Conservation (phyloP, 2,888 invertebrate genomes). For the Ophion ellenae region DNA sequence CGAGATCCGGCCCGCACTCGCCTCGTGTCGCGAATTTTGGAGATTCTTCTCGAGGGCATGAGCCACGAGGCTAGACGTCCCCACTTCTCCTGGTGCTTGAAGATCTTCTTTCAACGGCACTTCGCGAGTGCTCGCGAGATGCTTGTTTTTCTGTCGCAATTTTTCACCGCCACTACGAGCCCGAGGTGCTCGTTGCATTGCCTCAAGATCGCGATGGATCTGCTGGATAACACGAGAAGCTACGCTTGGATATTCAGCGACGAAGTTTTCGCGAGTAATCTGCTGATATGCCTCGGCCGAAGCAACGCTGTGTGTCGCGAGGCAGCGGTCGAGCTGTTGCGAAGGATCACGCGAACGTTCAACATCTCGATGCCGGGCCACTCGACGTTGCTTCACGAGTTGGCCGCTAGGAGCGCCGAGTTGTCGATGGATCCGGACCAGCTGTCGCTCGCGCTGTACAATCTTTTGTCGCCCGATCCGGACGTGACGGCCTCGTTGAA, state of each 20-base stretch:
- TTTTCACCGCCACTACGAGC: conserved; percentile 77
- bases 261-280: conserved; percentile 82
- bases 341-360: conserved; percentile 83
- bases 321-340: conserved; percentile 85
- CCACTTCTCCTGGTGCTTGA: conserved; percentile 79
- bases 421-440: conserved; percentile 89
- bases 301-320: conserved; percentile 85
- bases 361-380: conserved; percentile 78
- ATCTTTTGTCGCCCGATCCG: conserved; percentile 86
- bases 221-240: conserved; percentile 79
- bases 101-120: conserved; percentile 80
- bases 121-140: conserved; percentile 75
- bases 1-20: conserved; percentile 74
- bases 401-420: conserved; percentile 86
- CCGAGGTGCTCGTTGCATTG: conserved; percentile 77
- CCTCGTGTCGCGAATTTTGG: conserved; percentile 76
- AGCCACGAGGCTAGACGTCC: conserved; percentile 65
- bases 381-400: conserved; percentile 83
- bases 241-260: conserved; percentile 79
- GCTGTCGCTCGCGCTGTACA: conserved; percentile 87
- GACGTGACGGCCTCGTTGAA: conserved; percentile 79
- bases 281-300: conserved; percentile 86
- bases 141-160: conserved; percentile 77
- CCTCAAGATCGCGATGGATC: conserved; percentile 80
- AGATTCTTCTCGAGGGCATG: conserved; percentile 79